phyloP scores from a whole-genome alignment of 1,140 invertebrate species.

The Palaemon carinicauda region DNA sequence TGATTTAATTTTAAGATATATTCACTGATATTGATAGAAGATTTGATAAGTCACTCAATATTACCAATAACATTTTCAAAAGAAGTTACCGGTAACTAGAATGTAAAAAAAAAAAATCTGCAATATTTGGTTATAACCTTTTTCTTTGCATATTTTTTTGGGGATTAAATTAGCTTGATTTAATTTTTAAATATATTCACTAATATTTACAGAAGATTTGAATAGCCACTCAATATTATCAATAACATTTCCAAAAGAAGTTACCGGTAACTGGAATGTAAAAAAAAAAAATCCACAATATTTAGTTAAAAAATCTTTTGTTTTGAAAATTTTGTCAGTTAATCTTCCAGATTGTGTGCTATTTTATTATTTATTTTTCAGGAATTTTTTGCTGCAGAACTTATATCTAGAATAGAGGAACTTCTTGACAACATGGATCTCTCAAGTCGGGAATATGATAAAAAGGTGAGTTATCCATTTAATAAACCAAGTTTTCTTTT shows the following conservation, averaged over 20 bases:
- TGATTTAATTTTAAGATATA: no score
- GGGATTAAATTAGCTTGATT: no score
- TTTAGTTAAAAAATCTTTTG: neutral
- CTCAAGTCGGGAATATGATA: constrained; percentile 42
- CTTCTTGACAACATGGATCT: constrained; percentile 72
- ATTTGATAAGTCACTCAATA: no score
- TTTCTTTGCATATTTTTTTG: neutral
- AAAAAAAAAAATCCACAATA: no score
- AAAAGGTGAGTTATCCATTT: constrained; percentile 47
- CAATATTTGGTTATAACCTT: neutral
- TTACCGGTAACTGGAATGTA: neutral
- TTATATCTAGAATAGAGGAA: constrained; percentile 72
- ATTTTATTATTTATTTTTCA: neutral
- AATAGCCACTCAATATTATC: no score
- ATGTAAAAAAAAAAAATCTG: no score
- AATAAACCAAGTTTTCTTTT: no score
- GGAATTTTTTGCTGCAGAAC: constrained; percentile 55
- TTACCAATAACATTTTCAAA: no score
- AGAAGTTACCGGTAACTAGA: neutral
- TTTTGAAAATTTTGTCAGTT: neutral
- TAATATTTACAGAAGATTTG: no score
- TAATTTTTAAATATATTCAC: no score
- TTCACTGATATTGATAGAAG: no score
- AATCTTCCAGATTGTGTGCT: no score
- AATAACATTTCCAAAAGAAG: neutral